A percentile compares a stretch with the other conserved stretches of the same genome.
Conservation (phyloP, 2,113 vertebrate genomes). For the Mesoclemmys tuberculata region DNA sequence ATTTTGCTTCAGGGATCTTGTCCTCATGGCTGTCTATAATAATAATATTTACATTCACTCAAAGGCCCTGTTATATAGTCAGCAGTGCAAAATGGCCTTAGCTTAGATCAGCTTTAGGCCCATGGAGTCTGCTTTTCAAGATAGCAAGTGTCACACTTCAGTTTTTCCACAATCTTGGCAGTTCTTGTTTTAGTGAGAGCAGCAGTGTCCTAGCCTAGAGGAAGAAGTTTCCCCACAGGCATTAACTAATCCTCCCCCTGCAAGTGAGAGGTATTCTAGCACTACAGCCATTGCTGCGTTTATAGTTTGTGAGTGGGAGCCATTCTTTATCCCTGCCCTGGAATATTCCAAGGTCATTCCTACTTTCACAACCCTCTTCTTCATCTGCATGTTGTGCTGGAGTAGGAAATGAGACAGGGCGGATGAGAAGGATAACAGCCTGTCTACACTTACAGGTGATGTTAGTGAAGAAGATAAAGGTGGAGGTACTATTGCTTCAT, state of each 20-base stretch:
- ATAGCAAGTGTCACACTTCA: background rate
- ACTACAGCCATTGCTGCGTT: background rate
- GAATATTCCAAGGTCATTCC: constrained; percentile 13
- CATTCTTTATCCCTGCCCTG: background rate
- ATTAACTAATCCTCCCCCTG: background rate
- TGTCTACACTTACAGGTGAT: background rate
- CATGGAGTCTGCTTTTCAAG: background rate
- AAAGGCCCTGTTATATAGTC: background rate
- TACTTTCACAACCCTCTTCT: background rate
- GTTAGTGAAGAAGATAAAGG: background rate
- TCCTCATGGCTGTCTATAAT: background rate
- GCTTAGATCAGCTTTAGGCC: background rate
- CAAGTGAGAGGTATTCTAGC: background rate
- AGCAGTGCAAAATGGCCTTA: background rate
- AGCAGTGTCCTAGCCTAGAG: background rate
- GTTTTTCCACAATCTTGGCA: background rate
- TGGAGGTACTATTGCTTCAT: background rate
- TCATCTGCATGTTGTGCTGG: background rate
- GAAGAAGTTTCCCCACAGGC: background rate
- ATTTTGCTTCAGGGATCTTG: background rate
- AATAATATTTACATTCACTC: background rate
- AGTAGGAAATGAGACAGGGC: background rate
- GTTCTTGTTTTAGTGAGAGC: constrained; percentile 5
- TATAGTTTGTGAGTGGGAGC: background rate
- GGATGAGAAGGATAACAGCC: background rate